Conservation (phyloP, 2,797 vertebrate genomes). For the Parotocinclus haroldoi region DNA sequence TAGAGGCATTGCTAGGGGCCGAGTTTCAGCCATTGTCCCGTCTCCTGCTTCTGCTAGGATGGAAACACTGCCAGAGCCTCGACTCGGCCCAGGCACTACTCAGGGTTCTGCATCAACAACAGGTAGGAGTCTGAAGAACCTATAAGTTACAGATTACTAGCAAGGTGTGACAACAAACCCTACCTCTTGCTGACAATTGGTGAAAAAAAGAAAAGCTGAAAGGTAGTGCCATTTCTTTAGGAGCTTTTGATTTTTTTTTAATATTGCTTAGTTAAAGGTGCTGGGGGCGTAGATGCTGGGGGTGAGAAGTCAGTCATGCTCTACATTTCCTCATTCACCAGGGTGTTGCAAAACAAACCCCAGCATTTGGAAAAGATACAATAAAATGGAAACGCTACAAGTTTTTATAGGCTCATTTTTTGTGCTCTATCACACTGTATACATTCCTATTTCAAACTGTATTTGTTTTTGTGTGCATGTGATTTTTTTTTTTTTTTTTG, state of each 20-base stretch:
- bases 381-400: too few relatives aligned
- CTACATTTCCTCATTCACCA: too few relatives aligned
- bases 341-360: too few relatives aligned
- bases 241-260: too few relatives aligned
- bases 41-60: constrained; percentile 89
- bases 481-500: constrained; percentile 2
- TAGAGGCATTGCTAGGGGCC: constrained; percentile 73
- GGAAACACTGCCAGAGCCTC: constrained; percentile 87
- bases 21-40: constrained; percentile 88
- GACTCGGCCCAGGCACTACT: constrained; percentile 82
- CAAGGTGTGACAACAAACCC: not conserved
- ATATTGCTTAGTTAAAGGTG: too few relatives aligned
- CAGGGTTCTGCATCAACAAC: constrained; percentile 75
- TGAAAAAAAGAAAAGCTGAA: too few relatives aligned
- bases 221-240: too few relatives aligned
- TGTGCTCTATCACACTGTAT: too few relatives aligned
- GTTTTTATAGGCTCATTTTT: too few relatives aligned
- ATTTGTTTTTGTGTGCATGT: not conserved
- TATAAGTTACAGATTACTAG: not conserved
- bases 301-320: too few relatives aligned
- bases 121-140: constrained; percentile 64
- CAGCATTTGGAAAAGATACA: too few relatives aligned
- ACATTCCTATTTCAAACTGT: not conserved
- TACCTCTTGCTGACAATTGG: not conserved
- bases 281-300: too few relatives aligned